Base-by-base conservation (phyloP, 2,113 vertebrate species). In the Gila orcuttii region DNA sequence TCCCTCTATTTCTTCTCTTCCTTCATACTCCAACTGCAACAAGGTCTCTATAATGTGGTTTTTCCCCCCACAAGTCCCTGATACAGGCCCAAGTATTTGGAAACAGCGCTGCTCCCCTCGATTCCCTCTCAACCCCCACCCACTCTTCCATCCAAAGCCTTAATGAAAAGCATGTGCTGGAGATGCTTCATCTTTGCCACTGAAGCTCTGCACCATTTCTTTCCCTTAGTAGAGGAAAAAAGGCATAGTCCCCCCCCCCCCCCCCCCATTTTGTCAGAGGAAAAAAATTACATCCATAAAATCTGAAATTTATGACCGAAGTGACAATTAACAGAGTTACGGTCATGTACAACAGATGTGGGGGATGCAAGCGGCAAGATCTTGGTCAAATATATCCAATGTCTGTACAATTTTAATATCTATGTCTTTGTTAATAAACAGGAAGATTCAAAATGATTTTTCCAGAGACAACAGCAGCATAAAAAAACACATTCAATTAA, bases 101-200 rank as follows among this genome's bases (percentile, higher is more conserved):
- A 90, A 89, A 87, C 86, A 71, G 69, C 57, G 80, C 83, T 85
- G 84, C 80, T 74, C 78, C 87, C 86, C 79, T 52, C 66, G 25
- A 62, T 69, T 84, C 62, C 82, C 76, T 62, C 68, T 84, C 50
- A 75, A 75, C 57, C 80, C 76, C 79, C 50, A 71, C 50, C 74
- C 74, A 75, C 78, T 62, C 42, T 77, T 82, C 82, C 86, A 79
- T 87, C 68, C 84, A 86, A 87, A 69, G 69, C 74, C 78, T 86
- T 90, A 91, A 91, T 90, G 85, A 86, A 89, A 92, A 91, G 89
- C 90, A 92, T 91, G 90, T 92, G 91, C 83, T 88, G 79, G 82
- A 86, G 86, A 85, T 80, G 88, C 85, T 89, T 85, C 87, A 86
- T 90, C 86, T 86, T 89, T 47, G 79, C 87, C 85, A 89, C 87